phyloP scores from a whole-genome alignment of 2,113 vertebrate genomes.

The Bubo scandiacus region DNA sequence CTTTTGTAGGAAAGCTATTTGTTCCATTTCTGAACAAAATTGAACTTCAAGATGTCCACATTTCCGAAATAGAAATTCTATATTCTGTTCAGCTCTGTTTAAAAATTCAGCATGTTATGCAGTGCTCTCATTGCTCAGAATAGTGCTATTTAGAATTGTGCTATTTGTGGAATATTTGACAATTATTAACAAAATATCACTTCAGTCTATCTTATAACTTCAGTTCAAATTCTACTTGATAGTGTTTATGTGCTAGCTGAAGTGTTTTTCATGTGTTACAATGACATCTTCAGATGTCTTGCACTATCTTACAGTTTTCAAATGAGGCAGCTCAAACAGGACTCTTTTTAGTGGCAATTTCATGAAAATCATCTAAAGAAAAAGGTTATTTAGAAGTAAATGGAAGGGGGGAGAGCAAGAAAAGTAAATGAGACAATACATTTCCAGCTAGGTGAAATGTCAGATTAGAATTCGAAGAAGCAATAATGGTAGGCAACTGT shows the following conservation, averaged over 20 bases:
- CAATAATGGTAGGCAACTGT: neutral
- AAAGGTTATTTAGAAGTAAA: slow-evolving; percentile 62
- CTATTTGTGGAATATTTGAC: slow-evolving; percentile 60
- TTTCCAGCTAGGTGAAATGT: slow-evolving; percentile 47
- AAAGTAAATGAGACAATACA: slow-evolving; percentile 35
- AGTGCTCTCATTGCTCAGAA: slow-evolving; percentile 19
- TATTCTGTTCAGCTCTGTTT: slow-evolving; percentile 52
- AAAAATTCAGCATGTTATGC: slow-evolving; percentile 32
- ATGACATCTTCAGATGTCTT: slow-evolving; percentile 61
- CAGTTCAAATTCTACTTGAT: slow-evolving; percentile 46
- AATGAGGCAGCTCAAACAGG: slow-evolving; percentile 49
- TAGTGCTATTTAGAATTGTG: slow-evolving; percentile 37
- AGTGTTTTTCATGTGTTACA: slow-evolving; percentile 60
- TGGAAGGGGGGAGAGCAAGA: neutral
- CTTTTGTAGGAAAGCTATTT: slow-evolving; percentile 42
- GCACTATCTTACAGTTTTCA: slow-evolving; percentile 43
- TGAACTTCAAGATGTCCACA: slow-evolving; percentile 53
- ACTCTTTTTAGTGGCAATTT: slow-evolving; percentile 65
- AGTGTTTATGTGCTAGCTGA: slow-evolving; percentile 57
- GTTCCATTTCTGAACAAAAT: slow-evolving; percentile 50
- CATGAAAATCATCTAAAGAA: slow-evolving; percentile 52
- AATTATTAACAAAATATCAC: slow-evolving; percentile 67
- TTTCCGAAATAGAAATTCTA: slow-evolving; percentile 56
- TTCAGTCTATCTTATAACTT: slow-evolving; percentile 61
- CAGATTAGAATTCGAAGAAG: slow-evolving; percentile 53